phyloP scores from a whole-genome alignment of 2,797 vertebrate species.

The Pantherophis alleghaniensis region DNA sequence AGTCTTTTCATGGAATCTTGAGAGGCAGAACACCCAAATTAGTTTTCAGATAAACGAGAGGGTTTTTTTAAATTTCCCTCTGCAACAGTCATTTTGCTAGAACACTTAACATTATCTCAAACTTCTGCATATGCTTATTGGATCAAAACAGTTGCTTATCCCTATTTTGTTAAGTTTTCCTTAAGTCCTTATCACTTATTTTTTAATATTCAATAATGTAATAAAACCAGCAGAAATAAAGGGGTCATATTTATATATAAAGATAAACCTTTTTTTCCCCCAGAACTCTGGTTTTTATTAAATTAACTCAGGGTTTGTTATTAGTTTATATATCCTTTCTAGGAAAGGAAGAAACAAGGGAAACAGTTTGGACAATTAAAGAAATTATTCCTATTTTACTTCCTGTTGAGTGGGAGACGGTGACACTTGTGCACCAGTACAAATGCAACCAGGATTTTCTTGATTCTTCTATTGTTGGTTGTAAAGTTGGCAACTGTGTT shows the following conservation, averaged over 20 bases:
- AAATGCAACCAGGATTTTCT: background rate
- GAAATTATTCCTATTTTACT: background rate
- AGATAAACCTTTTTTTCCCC: background rate
- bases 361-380: background rate
- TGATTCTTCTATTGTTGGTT: background rate
- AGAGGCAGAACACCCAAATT: background rate
- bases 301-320: background rate
- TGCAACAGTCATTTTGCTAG: background rate
- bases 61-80: background rate
- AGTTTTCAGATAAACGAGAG: background rate
- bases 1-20: background rate
- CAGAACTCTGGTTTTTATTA: background rate
- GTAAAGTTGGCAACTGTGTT: background rate
- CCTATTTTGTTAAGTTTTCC: background rate
- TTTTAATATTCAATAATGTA: background rate
- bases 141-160: background rate
- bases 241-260: background rate
- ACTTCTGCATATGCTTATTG: background rate
- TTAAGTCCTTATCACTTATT: background rate
- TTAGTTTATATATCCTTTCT: background rate
- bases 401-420: background rate
- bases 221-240: background rate
- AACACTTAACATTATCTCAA: background rate
- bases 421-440: background rate
- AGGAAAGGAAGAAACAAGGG: background rate